Conservation (phyloP, 2,113 vertebrate species). For the Ciconia maguari region DNA sequence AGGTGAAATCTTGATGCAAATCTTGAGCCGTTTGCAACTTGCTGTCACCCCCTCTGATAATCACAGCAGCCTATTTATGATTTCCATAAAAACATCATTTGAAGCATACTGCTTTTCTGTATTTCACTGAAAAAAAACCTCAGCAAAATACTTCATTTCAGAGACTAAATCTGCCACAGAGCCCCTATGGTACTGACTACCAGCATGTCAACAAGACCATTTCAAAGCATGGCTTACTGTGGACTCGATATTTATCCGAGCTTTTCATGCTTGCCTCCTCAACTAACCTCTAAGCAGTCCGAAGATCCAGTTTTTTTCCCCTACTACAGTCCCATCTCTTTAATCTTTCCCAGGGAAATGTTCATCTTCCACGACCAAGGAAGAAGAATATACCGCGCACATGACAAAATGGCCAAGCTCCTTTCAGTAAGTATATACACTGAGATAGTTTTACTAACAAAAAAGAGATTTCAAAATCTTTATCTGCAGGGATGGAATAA, state of each 20-base stretch:
- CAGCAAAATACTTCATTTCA: not conserved
- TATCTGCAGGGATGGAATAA: constrained; percentile 25
- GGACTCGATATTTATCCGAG: not conserved
- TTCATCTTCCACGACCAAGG: not conserved
- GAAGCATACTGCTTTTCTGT: not conserved
- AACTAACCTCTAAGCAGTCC: not conserved
- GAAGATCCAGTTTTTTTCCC: not conserved
- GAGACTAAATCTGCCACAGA: not conserved
- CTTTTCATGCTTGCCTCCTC: not conserved
- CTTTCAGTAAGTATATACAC: constrained; percentile 1
- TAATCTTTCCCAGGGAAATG: not conserved
- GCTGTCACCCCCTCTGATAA: not conserved
- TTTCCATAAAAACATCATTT: not conserved
- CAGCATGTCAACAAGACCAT: not conserved
- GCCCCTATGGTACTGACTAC: not conserved
- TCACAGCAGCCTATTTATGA: not conserved
- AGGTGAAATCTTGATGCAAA: not conserved
- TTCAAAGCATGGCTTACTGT: not conserved
- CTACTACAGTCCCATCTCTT: not conserved
- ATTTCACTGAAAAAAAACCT: not conserved
- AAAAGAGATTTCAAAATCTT: constrained; percentile 13
- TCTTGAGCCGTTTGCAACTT: not conserved
- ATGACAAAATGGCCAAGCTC: not conserved
- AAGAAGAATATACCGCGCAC: not conserved
- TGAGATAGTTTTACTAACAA: constrained; percentile 14